These are phyloP conservation scores for Ostrea denselamellosa DNA, from an alignment of 1,140 invertebrate species.

Conservation along the genomic window DNA sequence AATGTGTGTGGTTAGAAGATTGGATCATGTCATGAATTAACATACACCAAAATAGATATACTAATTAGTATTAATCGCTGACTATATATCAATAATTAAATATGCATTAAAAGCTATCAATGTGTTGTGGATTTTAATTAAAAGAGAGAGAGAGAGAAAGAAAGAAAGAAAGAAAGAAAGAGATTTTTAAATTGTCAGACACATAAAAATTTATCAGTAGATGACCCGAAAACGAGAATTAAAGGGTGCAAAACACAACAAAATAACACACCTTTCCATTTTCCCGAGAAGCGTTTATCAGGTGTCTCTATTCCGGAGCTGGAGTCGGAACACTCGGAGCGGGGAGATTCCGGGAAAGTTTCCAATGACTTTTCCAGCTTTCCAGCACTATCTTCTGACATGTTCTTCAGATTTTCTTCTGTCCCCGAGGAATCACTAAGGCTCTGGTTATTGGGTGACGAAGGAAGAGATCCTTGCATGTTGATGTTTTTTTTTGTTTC, in stretches of 20 bases:
- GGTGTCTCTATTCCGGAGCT: constrained; percentile 50
- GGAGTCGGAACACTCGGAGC: constrained; percentile 48
- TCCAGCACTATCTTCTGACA: constrained; percentile 40
- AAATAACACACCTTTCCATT: constrained; percentile 53
- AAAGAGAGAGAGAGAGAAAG: constrained; percentile 18
- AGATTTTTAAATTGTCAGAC: neutral
- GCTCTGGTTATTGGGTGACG: constrained; percentile 48
- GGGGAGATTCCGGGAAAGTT: constrained; percentile 54
- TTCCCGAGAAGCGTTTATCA: constrained; percentile 50
- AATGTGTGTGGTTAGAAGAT: neutral
- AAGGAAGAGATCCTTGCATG: constrained; percentile 56
- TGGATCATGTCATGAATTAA: neutral
- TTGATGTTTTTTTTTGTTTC: constrained; percentile 13
- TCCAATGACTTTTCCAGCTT: constrained; percentile 54
- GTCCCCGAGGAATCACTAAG: constrained; percentile 53
- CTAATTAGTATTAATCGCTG: constrained; percentile 25
- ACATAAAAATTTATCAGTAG: neutral
- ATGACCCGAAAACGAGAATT: neutral
- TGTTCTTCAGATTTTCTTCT: constrained; percentile 51
- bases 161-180: neutral
- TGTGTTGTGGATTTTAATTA: neutral
- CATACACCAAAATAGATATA: neutral
- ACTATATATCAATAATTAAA: constrained; percentile 14
- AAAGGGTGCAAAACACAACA: neutral
- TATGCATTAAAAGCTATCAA: neutral